Conservation (phyloP, 2,888 invertebrate species). For the Antitype chi region DNA sequence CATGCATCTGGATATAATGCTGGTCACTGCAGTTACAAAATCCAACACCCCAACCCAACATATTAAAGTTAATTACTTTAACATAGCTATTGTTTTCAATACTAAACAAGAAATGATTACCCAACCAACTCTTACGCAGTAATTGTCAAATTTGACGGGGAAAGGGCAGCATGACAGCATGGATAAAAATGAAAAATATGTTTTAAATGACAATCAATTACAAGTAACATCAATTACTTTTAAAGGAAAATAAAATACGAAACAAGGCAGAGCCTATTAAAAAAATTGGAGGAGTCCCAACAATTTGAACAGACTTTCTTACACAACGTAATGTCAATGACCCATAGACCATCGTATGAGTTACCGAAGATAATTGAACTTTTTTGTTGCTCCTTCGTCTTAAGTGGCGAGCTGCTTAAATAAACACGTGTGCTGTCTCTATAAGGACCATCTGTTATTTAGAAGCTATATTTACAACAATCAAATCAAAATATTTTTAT, state of each 20-base stretch:
- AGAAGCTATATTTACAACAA: too few relatives aligned
- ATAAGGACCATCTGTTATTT: constrained; percentile 22
- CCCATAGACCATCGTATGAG: constrained; percentile 44
- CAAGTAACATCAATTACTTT: constrained; percentile 33
- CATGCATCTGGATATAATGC: background rate
- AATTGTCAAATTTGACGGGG: constrained; percentile 7
- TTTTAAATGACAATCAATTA: background rate
- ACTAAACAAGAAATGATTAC: background rate
- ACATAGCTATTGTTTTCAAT: background rate
- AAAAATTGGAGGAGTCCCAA: constrained; percentile 23
- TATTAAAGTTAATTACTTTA: background rate
- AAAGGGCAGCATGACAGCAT: background rate
- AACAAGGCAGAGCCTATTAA: constrained; percentile 22
- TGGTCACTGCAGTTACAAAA: background rate
- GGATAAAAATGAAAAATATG: background rate
- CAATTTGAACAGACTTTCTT: constrained; percentile 51
- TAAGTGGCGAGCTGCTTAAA: constrained; percentile 40
- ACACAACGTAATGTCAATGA: constrained; percentile 45
- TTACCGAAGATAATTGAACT: constrained; percentile 60
- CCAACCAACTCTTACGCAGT: background rate
- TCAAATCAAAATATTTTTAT: too few relatives aligned
- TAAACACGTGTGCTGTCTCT: constrained; percentile 28
- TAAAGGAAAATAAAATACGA: constrained; percentile 20
- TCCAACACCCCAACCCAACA: background rate
- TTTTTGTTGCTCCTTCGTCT: constrained; percentile 47